Conservation (phyloP, 2,888 invertebrate species). For the Rugalucina vietnamica region DNA sequence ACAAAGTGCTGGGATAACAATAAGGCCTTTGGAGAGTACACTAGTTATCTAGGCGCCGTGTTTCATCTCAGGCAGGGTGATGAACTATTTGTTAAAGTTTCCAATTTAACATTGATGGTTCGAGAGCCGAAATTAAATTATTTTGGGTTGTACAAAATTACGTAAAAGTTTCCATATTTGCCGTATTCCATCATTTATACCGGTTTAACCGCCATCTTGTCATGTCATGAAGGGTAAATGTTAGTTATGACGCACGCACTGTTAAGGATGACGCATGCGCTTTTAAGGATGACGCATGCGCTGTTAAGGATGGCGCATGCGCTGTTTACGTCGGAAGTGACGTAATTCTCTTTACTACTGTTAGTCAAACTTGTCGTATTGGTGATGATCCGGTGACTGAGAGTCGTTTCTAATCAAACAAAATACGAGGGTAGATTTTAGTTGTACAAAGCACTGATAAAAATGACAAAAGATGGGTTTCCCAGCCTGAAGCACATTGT, state of each 20-base stretch:
- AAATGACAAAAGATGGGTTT: no score
- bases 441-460: no score
- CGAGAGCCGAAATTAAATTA: constrained; percentile 76
- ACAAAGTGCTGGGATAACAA: constrained; percentile 78
- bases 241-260: neutral
- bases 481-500: no score
- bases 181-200: neutral
- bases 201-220: neutral
- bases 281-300: no score
- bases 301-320: no score
- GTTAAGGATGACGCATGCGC: no score
- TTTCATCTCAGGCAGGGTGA: constrained; percentile 77
- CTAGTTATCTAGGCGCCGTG: constrained; percentile 80
- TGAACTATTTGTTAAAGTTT: constrained; percentile 80
- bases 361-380: no score
- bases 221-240: constrained; percentile 6
- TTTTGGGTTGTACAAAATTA: constrained; percentile 77
- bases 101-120: constrained; percentile 75
- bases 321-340: no score
- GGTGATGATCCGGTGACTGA: no score
- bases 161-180: neutral
- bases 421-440: no score
- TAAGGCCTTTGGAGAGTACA: constrained; percentile 78
- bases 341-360: no score
- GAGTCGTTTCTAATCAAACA: no score